Evolutionary conservation across 2,888 invertebrate genomes (phyloP), one percentile per base, ranked within the genome.

Genomic region (Eupsilia transversa): DNA sequence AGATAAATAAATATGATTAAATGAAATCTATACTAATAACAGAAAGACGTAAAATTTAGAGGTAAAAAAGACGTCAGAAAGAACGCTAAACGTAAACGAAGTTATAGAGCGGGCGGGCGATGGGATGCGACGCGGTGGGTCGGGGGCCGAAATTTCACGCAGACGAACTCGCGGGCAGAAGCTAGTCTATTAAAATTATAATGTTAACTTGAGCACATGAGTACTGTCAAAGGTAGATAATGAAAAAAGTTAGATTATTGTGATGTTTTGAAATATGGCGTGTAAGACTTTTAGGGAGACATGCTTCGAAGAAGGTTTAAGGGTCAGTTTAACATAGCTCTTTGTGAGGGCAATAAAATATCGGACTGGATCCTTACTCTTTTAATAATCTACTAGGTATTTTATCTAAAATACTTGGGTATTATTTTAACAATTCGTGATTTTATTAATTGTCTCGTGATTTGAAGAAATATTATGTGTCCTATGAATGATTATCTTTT

Each of bases 251-350:
- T 66, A 66, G 65, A 41, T 76, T 64, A 74, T 59, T 75, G 75
- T 78, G 79, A 67, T 63, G 46, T 66, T 74, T 75, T 74, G 74
- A 84, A 72, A 79, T 72, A 76, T 79, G 43, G 52, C 43, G 41
- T 52, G 30, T 30, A 33, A 68, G 46, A 67, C 74, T 83, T 85
- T 84, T 74, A 75, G 63, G 67, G 38, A 56, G 74, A 71, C 57
- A 49, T 65, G 57, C 2, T 46, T 6, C 12, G 33, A 35, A 46
- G 33, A 60, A 46, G 38, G 33, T 73, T 74, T 52, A 54, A 3
- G 33, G 70, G 67, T 67, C 41, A 60, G 43, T 71, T 68, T 64
- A 61, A 60, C 41, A 71, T 71, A 59, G 27, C 43, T 74, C 23
- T 65, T 57, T 77, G 56, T 59, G 10, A 17, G 14, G n/a, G 27